Base-by-base conservation (phyloP, 2,888 invertebrate species). In the Lymantria monacha region DNA sequence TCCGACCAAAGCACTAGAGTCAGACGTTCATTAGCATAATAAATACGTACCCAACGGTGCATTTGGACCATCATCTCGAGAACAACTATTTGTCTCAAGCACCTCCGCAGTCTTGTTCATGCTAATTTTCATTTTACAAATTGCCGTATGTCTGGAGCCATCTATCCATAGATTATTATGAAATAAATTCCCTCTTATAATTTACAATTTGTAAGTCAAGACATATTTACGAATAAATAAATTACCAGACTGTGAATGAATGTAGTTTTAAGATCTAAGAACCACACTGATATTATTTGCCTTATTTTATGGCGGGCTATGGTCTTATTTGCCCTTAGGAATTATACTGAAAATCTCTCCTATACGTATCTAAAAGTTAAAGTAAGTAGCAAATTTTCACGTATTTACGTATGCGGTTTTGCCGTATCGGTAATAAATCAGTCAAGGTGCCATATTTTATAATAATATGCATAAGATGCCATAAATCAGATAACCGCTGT, bases 21-120 rank as follows among this genome's bases (percentile, higher is more conserved):
- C 76, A 79, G 79, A 80, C 76, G 60, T 76, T 84, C 76, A 83
- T 87, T 87, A 81, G 70, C 84, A 86, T 86, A 82, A 81, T 82
- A 85, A 83, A 85, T 81, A 82, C 57, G 51, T 64, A 49, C 53
- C 7, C 53, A 57, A 46, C 53, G 59, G 58, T 59, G 56, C 59
- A 57, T 61, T 67, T 55, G 59, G 59, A 57, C 61, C 64, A 69
- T 61, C 73, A 77, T 76, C 76, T 71, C 74, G 69, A 72, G 67
- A 68, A 75, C 70, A 69, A 74, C 79, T 79, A 76, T 81, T 78
- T 74, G 76, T 80, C 74, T 74, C 69, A 62, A 78, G 76, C 66
- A 72, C 76, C 75, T 69, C 70, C 59, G 69, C 70, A 49, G 63
- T 68, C 69, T 69, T 74, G 79, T 79, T 80, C 79, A 78, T 77